Percentiles rank a stretch among this genome's conserved stretches.
Conservation (phyloP, 2,888 invertebrate genomes). For the Malthinus flaveolus region DNA sequence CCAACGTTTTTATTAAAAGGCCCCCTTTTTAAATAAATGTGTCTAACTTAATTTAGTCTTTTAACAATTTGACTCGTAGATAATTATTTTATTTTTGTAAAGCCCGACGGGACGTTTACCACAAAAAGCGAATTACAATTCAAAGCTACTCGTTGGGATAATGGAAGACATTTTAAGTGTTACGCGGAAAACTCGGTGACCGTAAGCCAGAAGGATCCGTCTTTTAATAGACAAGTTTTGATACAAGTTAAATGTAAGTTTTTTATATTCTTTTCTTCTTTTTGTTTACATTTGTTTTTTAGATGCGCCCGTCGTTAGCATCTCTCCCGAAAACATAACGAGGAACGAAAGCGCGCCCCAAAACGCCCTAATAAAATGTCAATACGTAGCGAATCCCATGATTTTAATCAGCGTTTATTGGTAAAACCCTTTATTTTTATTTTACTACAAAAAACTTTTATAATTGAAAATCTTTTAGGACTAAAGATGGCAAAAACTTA, state of each 20-base stretch:
- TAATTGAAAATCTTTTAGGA: slow-evolving; percentile 59
- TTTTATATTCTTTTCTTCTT: slow-evolving; percentile 1
- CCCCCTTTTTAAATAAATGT: no score
- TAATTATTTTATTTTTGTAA: slow-evolving; percentile 37
- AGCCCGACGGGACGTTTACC: slow-evolving; percentile 79
- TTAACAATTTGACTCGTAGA: neutral
- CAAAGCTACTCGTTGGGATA: slow-evolving; percentile 79
- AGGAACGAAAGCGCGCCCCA: slow-evolving; percentile 78
- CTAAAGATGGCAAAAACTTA: slow-evolving; percentile 66
- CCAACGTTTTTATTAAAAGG: no score
- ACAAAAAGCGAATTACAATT: slow-evolving; percentile 79
- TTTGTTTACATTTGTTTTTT: slow-evolving; percentile 42
- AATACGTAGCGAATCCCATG: slow-evolving; percentile 86
- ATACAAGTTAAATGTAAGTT: slow-evolving; percentile 81
- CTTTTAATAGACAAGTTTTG: slow-evolving; percentile 70
- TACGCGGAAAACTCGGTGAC: slow-evolving; percentile 83
- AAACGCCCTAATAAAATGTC: slow-evolving; percentile 67
- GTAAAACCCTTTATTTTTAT: slow-evolving; percentile 56
- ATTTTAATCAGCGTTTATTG: slow-evolving; percentile 75
- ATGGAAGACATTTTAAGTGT: slow-evolving; percentile 77
- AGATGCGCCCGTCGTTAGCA: slow-evolving; percentile 85
- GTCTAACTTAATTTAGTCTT: no score
- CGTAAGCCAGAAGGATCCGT: slow-evolving; percentile 70
- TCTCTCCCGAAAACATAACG: slow-evolving; percentile 74
- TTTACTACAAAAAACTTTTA: neutral